phyloP scores from a whole-genome alignment of 2,113 vertebrate genomes.

The Siphamia tubifer region DNA sequence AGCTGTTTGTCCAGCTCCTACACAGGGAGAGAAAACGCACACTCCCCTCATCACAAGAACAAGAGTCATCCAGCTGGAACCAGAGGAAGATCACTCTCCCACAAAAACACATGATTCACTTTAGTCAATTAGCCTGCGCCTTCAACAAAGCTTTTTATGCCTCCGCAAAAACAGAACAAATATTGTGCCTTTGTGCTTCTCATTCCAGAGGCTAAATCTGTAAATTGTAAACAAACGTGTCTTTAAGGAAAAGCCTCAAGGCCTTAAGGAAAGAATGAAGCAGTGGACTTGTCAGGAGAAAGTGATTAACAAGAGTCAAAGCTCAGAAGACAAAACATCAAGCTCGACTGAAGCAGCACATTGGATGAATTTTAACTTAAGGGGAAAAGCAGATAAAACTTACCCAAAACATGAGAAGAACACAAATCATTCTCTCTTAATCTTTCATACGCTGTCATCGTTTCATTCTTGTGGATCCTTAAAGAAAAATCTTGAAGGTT shows the following conservation, averaged over 20 bases:
- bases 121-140: conserved; percentile 58
- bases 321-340: background rate
- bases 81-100: conserved; percentile 41
- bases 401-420: too few species aligned
- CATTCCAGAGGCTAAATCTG: conserved; percentile 45
- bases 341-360: conserved; percentile 1
- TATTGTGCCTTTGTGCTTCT: conserved; percentile 31
- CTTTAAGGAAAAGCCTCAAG: conserved; percentile 11
- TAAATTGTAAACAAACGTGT: conserved; percentile 56
- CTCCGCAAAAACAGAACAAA: conserved; percentile 27
- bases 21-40: background rate
- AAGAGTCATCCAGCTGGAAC: conserved; percentile 53
- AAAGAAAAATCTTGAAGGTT: too few species aligned
- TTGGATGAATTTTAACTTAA: conserved; percentile 14
- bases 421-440: background rate
- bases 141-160: conserved; percentile 42
- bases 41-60: background rate
- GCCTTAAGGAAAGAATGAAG: background rate
- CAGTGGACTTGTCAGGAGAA: conserved; percentile 5
- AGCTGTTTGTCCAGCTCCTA: background rate
- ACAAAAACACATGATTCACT: conserved; percentile 64
- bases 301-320: conserved; percentile 2
- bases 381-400: background rate
- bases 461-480: too few species aligned
- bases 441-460: too few species aligned